Base-by-base conservation (phyloP, 2,888 invertebrate genomes). In the Drosophila fungiperda region DNA sequence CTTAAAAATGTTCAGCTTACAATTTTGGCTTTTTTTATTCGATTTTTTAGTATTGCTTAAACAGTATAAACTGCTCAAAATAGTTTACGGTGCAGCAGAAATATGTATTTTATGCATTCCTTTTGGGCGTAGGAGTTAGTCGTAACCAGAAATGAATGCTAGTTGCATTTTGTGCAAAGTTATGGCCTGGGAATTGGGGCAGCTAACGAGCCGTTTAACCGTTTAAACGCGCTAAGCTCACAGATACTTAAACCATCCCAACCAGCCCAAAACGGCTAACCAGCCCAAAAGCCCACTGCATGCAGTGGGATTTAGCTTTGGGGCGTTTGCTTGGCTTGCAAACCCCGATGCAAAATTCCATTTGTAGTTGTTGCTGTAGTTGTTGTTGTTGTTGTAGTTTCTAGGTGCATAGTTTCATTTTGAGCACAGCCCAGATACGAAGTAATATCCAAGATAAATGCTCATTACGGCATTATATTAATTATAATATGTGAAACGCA, bases 401-500 rank as follows among this genome's bases (percentile, higher is more conserved):
- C 2, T 36, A 29, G 67, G 38, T 68, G 67, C 64, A 68, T 67
- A 45, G 70, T 68, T 67, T 67, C 82, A 66, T 64, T 69, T 69
- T 68, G 61, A 73, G 62, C 67, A 63, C 72, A 68, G 65, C 75
- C 20, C 45, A 23, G 45, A 45, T 57, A 55, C 66, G 54, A 60
- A 66, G 64, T 55, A 87, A 77, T 72, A 68, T 85, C 59, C 63
- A 53, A 68, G 79, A 74, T 87, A 88, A 88, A 87, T 77, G 78
- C 89, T 77, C 68, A 87, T 89, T 83, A 87, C 45, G 55, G 63
- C 63, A 49, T 59, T 75, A 87, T 73, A 75, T 87, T 89, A 89
- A 89, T 73, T 85, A 87, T 62, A 68, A 78, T 81, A 87, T 87
- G 78, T 72, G 48, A 66, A 74, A 64, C 64, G 49, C 42, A 60